Evolutionary conservation across 2,797 vertebrate species (phyloP).

Genomic region (Sus cebifrons): DNA sequence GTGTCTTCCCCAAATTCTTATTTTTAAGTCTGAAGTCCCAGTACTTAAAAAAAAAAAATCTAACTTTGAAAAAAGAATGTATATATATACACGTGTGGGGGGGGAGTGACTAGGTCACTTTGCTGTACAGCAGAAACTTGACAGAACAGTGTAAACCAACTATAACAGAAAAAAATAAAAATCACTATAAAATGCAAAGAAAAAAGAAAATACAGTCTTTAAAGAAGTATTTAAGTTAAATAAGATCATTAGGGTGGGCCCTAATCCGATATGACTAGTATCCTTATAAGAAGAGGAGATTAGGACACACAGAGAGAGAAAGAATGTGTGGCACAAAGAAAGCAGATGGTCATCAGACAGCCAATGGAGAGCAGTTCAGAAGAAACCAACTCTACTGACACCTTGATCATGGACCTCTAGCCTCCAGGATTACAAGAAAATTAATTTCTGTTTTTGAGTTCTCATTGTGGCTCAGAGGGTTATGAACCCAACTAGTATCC

Average conservation of each 20-base stretch:
- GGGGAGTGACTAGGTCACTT: too few species aligned
- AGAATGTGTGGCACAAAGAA: not conserved
- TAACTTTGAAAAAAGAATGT: not conserved
- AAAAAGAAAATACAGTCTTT: not conserved
- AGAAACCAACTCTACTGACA: not conserved
- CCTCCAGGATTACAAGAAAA: slow-evolving; percentile 34
- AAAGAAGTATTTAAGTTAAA: slow-evolving; percentile 18
- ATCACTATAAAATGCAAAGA: too few species aligned
- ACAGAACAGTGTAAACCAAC: too few species aligned
- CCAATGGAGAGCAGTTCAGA: not conserved
- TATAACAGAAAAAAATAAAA: too few species aligned
- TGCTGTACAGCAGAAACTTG: too few species aligned
- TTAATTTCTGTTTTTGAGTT: too few species aligned
- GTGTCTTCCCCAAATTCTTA: not conserved
- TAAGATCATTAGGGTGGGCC: not conserved
- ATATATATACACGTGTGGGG: too few species aligned
- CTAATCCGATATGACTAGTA: not conserved
- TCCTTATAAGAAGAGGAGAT: not conserved
- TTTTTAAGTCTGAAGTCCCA: slow-evolving; percentile 13
- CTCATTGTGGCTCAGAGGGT: too few species aligned
- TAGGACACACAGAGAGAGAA: not conserved
- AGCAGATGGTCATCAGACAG: not conserved
- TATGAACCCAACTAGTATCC: too few species aligned
- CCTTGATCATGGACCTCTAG: not conserved
- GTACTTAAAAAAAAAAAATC: not conserved